A percentile compares a stretch with the other conserved stretches of the same genome.
These are phyloP conservation scores for Macrobrachium nipponense DNA, from an alignment of 1,140 invertebrate species.

Conservation along the genomic window DNA sequence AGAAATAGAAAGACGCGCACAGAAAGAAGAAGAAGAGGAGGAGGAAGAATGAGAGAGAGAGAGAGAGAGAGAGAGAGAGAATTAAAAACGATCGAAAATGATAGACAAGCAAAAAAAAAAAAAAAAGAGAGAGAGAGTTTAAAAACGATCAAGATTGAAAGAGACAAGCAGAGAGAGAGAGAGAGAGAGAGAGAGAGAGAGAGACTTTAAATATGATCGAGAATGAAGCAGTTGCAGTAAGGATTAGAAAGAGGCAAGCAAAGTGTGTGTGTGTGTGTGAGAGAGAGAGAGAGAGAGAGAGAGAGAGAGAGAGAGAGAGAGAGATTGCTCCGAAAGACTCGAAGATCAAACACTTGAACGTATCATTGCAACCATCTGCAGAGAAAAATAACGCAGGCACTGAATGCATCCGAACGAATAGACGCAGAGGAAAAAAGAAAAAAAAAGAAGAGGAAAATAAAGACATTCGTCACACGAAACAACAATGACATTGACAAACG, in stretches of 20 bases:
- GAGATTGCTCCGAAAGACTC: no score
- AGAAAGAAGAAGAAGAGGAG: slow-evolving; percentile 11
- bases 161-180: neutral
- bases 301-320: neutral
- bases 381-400: neutral
- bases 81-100: neutral
- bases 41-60: neutral
- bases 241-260: neutral
- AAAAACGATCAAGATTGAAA: neutral
- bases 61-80: slow-evolving; percentile 15
- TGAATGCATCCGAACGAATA: no score
- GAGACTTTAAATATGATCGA: slow-evolving; percentile 5
- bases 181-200: slow-evolving; percentile 4
- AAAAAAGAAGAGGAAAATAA: neutral
- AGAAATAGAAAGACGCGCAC: slow-evolving; percentile 38
- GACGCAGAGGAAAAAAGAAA: neutral
- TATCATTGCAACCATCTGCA: no score
- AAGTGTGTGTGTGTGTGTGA: neutral
- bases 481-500: neutral
- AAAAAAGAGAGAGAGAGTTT: slow-evolving; percentile 1
- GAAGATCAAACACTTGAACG: no score
- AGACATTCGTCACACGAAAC: neutral
- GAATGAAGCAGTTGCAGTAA: neutral
- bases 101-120: slow-evolving; percentile 1
- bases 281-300: neutral